A percentile compares a stretch with the other conserved stretches of the same genome.
Conservation (phyloP, 1,140 invertebrate species). For the Bradynema listronoti region DNA sequence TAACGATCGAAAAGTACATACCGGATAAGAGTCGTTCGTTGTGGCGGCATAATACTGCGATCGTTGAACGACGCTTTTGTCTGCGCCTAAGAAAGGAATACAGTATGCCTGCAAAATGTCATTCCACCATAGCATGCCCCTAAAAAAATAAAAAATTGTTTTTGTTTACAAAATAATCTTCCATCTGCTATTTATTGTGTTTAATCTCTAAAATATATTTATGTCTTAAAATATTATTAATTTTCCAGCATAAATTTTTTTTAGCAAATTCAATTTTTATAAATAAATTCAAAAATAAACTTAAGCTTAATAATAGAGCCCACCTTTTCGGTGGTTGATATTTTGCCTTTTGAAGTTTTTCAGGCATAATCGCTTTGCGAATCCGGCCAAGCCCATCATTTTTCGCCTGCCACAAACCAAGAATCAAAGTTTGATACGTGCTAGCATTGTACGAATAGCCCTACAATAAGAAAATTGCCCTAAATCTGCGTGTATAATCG, state of each 20-base stretch:
- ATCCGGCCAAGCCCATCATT: constrained; percentile 52
- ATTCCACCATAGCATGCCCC: constrained; percentile 65
- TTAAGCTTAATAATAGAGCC: neutral
- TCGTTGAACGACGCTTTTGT: constrained; percentile 71
- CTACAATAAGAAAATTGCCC: constrained; percentile 25
- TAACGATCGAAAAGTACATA: constrained; percentile 44
- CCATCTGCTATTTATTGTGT: too few species aligned
- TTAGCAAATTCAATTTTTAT: too few species aligned
- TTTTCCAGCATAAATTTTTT: constrained; percentile 12
- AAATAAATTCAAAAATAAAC: too few species aligned
- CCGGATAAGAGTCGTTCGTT: constrained; percentile 67
- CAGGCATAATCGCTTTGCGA: constrained; percentile 51
- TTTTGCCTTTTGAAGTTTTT: constrained; percentile 50
- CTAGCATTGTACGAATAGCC: constrained; percentile 55
- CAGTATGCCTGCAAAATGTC: constrained; percentile 67
- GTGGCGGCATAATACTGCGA: constrained; percentile 71
- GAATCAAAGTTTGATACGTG: constrained; percentile 56
- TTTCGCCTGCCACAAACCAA: constrained; percentile 42
- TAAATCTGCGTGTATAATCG: constrained; percentile 7
- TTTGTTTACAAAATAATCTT: neutral
- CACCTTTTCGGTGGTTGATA: constrained; percentile 33
- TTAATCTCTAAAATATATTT: too few species aligned
- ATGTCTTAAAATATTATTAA: neutral
- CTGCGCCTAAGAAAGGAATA: constrained; percentile 71
- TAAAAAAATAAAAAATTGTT: constrained; percentile 57